Evolutionary conservation across 1,140 invertebrate genomes (phyloP).

Genomic region (Diachasma alloeum): DNA sequence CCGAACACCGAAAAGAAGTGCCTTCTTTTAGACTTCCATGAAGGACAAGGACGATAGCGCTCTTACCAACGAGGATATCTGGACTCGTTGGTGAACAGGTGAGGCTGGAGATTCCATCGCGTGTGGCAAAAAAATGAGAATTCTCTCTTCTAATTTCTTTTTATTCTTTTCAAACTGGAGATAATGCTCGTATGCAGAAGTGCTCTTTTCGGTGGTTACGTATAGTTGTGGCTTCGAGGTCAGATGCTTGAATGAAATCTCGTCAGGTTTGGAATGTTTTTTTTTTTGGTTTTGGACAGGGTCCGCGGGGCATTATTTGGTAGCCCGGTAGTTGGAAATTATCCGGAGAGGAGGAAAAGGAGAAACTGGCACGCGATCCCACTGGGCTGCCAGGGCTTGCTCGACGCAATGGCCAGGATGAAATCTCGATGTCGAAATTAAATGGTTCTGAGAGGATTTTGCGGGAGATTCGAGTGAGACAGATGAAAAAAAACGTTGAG

Average conservation of each 20-base stretch:
- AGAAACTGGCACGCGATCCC: neutral
- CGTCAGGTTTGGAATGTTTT: neutral
- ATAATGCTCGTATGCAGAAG: neutral
- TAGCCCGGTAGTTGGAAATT: constrained; percentile 32
- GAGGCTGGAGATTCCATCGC: constrained; percentile 2
- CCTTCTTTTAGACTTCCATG: neutral
- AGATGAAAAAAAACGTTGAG: too few relatives aligned
- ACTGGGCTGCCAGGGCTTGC: neutral
- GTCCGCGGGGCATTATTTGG: constrained; percentile 30
- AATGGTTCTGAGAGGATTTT: too few relatives aligned
- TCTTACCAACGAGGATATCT: neutral
- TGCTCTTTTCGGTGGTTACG: neutral
- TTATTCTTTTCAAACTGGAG: neutral
- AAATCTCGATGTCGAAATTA: neutral
- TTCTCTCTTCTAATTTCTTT: neutral
- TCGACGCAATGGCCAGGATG: neutral
- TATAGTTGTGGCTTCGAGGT: constrained; percentile 23
- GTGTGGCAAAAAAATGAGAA: neutral
- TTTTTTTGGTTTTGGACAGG: constrained; percentile 9
- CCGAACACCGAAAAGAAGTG: too few relatives aligned
- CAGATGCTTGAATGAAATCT: constrained; percentile 25
- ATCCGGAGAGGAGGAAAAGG: neutral
- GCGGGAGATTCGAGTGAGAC: too few relatives aligned
- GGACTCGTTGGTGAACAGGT: neutral
- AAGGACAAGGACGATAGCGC: constrained; percentile 7